Evolutionary conservation across 2,797 vertebrate species (phyloP).

Genomic region (Sebastes oblongus): DNA sequence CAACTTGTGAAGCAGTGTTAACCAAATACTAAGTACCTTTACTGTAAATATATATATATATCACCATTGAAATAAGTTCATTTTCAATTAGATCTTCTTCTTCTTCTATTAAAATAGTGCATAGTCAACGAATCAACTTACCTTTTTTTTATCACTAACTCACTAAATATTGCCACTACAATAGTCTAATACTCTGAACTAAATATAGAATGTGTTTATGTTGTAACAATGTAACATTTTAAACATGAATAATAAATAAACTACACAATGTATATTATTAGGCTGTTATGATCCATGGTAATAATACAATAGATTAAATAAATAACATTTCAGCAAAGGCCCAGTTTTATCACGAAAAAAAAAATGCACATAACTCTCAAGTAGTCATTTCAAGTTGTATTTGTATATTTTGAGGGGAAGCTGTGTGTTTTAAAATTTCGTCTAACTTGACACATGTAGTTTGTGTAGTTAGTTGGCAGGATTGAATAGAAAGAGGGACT

Average conservation of each 20-base stretch:
- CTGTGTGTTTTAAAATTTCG: background rate
- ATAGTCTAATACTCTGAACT: background rate
- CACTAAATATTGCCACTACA: background rate
- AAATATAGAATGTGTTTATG: background rate
- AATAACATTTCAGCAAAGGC: background rate
- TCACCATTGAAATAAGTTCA: background rate
- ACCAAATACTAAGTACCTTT: background rate
- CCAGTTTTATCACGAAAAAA: background rate
- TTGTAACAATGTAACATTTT: background rate
- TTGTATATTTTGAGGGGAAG: background rate
- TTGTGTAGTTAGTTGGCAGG: constrained; percentile 28
- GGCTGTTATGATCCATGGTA: background rate
- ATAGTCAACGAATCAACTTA: background rate
- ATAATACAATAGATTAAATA: background rate
- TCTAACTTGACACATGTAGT: background rate
- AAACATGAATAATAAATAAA: background rate
- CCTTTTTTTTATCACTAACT: background rate
- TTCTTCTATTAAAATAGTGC: background rate
- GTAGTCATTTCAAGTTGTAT: background rate
- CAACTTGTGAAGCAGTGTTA: background rate
- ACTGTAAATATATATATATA: background rate
- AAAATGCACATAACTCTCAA: too few relatives aligned
- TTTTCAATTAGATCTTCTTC: background rate
- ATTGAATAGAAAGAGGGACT: constrained; percentile 75
- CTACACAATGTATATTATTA: background rate